phyloP scores from a whole-genome alignment of 2,797 vertebrate genomes.

The Spatula clypeata region DNA sequence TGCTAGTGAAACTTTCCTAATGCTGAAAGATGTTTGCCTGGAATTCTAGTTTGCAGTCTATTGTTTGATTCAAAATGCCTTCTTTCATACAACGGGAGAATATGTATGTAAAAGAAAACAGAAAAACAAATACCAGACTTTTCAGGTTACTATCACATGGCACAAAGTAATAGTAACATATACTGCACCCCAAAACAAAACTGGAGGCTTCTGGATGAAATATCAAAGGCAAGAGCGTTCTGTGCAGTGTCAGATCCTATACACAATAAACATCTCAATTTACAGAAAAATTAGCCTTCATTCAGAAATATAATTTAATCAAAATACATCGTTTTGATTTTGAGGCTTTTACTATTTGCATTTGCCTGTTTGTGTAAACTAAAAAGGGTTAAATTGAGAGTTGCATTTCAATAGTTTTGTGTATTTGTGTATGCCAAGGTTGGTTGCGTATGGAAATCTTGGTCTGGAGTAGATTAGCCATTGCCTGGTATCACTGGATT shows the following conservation, averaged over 20 bases:
- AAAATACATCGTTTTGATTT: neutral
- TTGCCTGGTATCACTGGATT: neutral
- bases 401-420: neutral
- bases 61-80: neutral
- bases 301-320: neutral
- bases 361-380: neutral
- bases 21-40: neutral
- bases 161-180: slow-evolving; percentile 27
- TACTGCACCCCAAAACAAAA: neutral
- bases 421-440: neutral
- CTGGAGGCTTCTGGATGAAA: neutral
- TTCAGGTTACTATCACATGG: neutral
- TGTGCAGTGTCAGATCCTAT: neutral
- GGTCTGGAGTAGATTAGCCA: neutral
- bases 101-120: neutral
- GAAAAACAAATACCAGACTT: neutral
- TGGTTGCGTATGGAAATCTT: neutral
- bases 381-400: neutral
- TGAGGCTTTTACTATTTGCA: neutral
- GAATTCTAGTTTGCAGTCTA: neutral
- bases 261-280: neutral
- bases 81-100: neutral
- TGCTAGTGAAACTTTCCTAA: slow-evolving; percentile 5
- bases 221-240: neutral
- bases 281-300: neutral